Conservation (phyloP, 2,113 vertebrate species). For the Solea solea region DNA sequence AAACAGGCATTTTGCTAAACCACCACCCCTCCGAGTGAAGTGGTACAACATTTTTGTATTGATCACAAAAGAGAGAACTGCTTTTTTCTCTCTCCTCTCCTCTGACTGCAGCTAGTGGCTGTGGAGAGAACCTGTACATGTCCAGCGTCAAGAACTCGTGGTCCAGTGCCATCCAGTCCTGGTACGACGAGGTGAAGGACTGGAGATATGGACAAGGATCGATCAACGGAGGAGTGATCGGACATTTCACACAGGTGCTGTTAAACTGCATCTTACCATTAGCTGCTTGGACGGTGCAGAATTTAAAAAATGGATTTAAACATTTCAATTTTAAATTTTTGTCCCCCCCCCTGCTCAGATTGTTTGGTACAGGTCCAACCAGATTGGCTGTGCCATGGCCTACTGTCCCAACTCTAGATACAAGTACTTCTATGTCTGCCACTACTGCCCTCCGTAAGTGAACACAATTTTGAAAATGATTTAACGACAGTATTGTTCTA, state of each 20-base stretch:
- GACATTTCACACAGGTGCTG: slow-evolving; percentile 73
- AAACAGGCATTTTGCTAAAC: no score
- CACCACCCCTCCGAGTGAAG: no score
- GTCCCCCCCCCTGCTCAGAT: slow-evolving; percentile 38
- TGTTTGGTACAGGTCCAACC: slow-evolving; percentile 72
- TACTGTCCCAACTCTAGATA: slow-evolving; percentile 54
- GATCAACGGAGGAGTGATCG: slow-evolving; percentile 54
- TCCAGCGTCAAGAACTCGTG: slow-evolving; percentile 41
- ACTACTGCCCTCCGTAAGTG: slow-evolving; percentile 78
- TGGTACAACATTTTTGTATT: no score
- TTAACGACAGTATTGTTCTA: no score
- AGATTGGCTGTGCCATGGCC: slow-evolving; percentile 68
- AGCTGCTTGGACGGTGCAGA: no score
- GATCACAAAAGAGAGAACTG: no score
- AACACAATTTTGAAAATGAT: background rate
- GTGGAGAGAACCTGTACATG: slow-evolving; percentile 74
- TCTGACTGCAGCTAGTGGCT: slow-evolving; percentile 50
- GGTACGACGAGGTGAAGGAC: slow-evolving; percentile 68
- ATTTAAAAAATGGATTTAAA: no score
- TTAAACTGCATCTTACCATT: no score
- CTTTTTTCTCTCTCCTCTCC: background rate
- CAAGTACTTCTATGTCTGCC: slow-evolving; percentile 80
- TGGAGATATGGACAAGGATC: slow-evolving; percentile 63
- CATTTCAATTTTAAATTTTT: background rate
- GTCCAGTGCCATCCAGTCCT: slow-evolving; percentile 50